These are phyloP conservation scores for Charadrius vociferus DNA, from an alignment of 2,113 vertebrate genomes.

Conservation along the genomic window DNA sequence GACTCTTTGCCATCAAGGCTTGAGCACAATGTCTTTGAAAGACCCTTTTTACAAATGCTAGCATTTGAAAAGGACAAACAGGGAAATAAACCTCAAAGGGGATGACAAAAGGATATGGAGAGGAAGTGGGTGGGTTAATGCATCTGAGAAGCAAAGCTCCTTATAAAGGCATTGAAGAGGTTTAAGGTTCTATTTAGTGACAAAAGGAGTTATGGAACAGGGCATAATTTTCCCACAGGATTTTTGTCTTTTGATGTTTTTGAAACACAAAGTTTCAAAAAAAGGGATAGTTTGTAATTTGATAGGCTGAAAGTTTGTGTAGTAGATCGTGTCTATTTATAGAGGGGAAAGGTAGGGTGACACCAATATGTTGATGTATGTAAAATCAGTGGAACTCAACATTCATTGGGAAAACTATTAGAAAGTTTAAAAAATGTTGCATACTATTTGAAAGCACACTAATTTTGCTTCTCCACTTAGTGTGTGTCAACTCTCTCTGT, in stretches of 20 bases:
- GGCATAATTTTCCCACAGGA: conserved; percentile 63
- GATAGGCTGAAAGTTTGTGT: not conserved
- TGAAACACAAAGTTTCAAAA: not conserved
- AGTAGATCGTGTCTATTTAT: not conserved
- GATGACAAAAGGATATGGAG: conserved; percentile 41
- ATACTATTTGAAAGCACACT: not conserved
- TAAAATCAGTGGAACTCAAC: not conserved
- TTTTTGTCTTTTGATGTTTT: conserved; percentile 58
- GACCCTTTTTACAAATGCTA: conserved; percentile 18
- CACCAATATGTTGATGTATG: not conserved
- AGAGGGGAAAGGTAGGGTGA: not conserved
- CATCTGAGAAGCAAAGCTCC: conserved; percentile 38
- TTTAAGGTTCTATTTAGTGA: not conserved
- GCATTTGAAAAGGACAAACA: conserved; percentile 55
- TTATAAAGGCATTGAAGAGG: conserved; percentile 44
- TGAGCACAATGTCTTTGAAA: conserved; percentile 33
- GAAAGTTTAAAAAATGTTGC: not conserved
- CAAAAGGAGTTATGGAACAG: conserved; percentile 13
- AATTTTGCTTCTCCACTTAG: not conserved
- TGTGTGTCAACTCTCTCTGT: not conserved
- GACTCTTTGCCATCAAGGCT: not conserved
- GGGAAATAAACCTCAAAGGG: conserved; percentile 30
- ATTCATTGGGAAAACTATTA: not conserved
- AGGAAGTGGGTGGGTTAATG: conserved; percentile 50
- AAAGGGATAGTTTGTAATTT: not conserved